Percentiles rank a stretch among this genome's conserved stretches.
phyloP scores from a whole-genome alignment of 2,113 vertebrate species.

The Nannospalax galili region DNA sequence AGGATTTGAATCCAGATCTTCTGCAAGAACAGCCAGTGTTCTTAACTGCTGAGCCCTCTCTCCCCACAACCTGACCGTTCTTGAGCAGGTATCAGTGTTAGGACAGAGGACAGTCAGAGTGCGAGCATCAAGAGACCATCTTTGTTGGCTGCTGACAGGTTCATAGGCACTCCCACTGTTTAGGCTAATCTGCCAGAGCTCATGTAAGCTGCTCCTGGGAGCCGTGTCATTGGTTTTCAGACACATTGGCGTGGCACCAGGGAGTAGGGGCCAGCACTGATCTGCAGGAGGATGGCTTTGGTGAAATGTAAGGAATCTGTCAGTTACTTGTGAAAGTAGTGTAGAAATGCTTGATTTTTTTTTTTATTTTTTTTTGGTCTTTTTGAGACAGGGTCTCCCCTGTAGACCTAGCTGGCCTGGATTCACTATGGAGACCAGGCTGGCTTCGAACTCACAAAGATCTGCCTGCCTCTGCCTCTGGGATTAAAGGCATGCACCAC shows the following conservation, averaged over 20 bases:
- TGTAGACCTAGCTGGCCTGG: no score
- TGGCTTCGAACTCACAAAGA: no score
- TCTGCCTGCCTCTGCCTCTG: no score
- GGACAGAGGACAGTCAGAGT: background rate
- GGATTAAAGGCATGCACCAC: no score
- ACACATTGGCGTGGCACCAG: background rate
- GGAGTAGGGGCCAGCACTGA: background rate
- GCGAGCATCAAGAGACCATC: background rate
- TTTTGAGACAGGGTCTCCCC: no score
- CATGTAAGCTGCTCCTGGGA: background rate
- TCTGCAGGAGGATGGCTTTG: background rate
- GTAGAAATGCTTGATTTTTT: background rate
- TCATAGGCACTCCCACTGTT: background rate
- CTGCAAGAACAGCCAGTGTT: no score
- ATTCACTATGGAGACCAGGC: no score
- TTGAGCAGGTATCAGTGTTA: background rate
- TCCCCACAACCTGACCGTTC: background rate
- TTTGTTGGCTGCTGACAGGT: background rate
- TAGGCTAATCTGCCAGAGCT: background rate
- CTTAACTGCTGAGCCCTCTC: no score
- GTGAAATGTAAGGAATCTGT: background rate
- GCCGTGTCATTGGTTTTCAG: background rate
- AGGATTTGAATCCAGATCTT: no score
- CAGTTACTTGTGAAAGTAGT: background rate
- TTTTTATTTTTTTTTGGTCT: no score